Conservation (phyloP, 2,888 invertebrate genomes). For the Apamea crenata region DNA sequence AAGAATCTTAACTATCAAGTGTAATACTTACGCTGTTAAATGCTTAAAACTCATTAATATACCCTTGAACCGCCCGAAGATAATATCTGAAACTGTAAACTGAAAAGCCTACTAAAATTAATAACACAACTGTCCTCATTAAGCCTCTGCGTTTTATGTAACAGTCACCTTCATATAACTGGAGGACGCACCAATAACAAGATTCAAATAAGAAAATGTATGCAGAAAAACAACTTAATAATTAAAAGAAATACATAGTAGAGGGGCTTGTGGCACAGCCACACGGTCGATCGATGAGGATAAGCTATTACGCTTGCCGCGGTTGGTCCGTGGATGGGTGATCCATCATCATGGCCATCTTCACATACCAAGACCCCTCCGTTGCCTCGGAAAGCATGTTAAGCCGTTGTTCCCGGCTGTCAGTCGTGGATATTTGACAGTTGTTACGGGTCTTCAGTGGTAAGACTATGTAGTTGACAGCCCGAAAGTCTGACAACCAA, state of each 20-base stretch:
- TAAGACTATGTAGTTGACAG: no score
- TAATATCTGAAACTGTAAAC: constrained; percentile 41
- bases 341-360: no score
- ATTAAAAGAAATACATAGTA: background rate
- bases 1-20: background rate
- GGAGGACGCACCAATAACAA: constrained; percentile 38
- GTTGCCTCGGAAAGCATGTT: no score
- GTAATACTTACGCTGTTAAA: constrained; percentile 9
- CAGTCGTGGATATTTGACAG: no score
- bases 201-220: background rate
- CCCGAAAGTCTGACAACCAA: no score
- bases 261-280: no score
- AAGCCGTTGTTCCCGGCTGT: no score
- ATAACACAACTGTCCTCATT: constrained; percentile 53
- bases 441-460: no score
- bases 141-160: constrained; percentile 45
- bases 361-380: no score
- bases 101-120: constrained; percentile 57
- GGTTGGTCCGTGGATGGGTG: no score
- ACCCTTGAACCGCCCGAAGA: constrained; percentile 14
- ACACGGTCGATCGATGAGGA: no score
- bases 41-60: constrained; percentile 29
- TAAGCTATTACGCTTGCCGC: no score
- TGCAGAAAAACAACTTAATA: constrained; percentile 20
- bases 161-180: constrained; percentile 47